These are phyloP conservation scores for Neuroscelio doddi DNA, from an alignment of 2,888 invertebrate genomes.

Conservation along the genomic window DNA sequence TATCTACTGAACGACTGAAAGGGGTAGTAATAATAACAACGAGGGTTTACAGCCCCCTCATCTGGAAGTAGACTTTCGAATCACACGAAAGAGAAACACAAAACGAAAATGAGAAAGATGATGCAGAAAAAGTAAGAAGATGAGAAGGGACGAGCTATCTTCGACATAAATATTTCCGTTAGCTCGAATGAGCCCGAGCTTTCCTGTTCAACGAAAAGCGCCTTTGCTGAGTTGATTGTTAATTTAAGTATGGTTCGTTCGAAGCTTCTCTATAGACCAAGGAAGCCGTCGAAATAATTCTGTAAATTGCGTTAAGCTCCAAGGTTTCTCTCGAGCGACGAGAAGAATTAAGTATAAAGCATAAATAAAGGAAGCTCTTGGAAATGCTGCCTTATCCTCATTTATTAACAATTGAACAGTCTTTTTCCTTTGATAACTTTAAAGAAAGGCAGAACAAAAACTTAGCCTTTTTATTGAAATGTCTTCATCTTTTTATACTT, in stretches of 20 bases:
- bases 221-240: conserved; percentile 47
- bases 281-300: conserved; percentile 40
- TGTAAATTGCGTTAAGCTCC: conserved; percentile 27
- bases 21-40: conserved; percentile 2
- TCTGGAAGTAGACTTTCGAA: conserved; percentile 1
- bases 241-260: conserved; percentile 39
- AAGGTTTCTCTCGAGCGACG: conserved; percentile 16
- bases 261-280: conserved; percentile 20
- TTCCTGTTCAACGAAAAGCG: conserved; percentile 42
- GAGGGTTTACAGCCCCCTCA: conserved; percentile 1
- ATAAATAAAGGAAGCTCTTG: conserved; percentile 15
- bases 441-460: conserved; percentile 3
- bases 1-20: neutral
- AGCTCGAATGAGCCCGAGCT: conserved; percentile 40
- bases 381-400: conserved; percentile 23
- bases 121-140: conserved; percentile 13
- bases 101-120: conserved; percentile 10
- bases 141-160: conserved; percentile 38
- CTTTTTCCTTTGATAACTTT: conserved; percentile 7
- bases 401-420: conserved; percentile 33
- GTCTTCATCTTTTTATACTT: neutral
- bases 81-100: conserved; percentile 8
- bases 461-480: too few species aligned
- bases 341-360: conserved; percentile 35
- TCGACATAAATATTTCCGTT: conserved; percentile 45